A percentile compares a stretch with the other conserved stretches of the same genome.
Conservation (phyloP, 2,113 vertebrate species). For the Sarotherodon lohbergeri region DNA sequence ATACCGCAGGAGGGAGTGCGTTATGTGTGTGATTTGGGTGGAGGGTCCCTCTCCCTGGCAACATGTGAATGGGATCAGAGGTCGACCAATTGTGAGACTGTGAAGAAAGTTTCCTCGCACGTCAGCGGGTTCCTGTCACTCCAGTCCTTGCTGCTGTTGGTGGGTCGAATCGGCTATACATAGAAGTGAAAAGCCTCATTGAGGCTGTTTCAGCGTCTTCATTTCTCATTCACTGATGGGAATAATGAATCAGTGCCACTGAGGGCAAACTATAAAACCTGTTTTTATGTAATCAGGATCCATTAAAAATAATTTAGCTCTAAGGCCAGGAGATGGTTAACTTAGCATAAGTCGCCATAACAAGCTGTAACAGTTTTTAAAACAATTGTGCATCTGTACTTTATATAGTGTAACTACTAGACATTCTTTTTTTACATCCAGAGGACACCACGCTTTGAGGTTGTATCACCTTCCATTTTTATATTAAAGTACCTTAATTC, state of each 20-base stretch:
- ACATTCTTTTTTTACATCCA: not conserved
- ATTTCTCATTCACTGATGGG: not conserved
- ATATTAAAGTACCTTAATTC: not conserved
- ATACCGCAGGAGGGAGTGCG: slow-evolving; percentile 46
- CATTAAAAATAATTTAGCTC: not conserved
- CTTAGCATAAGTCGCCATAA: not conserved
- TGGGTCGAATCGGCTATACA: slow-evolving; percentile 30
- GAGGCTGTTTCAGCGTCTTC: not conserved
- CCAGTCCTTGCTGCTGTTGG: slow-evolving; percentile 24
- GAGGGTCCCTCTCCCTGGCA: slow-evolving; percentile 48
- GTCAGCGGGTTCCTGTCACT: slow-evolving; percentile 35
- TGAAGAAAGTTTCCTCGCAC: not conserved
- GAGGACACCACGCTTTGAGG: fast-evolving
- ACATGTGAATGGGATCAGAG: slow-evolving; percentile 45
- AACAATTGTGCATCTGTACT: too few species aligned
- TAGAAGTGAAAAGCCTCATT: slow-evolving; percentile 28
- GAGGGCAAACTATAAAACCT: not conserved
- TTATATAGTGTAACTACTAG: not conserved
- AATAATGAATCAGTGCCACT: not conserved
- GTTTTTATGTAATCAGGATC: not conserved
- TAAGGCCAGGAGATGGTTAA: not conserved
- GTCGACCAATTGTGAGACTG: slow-evolving; percentile 22
- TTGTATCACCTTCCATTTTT: not conserved
- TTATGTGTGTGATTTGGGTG: not conserved
- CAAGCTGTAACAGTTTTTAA: not conserved